These are phyloP conservation scores for Dryococelus australis DNA, from an alignment of 2,888 invertebrate species.

Conservation along the genomic window DNA sequence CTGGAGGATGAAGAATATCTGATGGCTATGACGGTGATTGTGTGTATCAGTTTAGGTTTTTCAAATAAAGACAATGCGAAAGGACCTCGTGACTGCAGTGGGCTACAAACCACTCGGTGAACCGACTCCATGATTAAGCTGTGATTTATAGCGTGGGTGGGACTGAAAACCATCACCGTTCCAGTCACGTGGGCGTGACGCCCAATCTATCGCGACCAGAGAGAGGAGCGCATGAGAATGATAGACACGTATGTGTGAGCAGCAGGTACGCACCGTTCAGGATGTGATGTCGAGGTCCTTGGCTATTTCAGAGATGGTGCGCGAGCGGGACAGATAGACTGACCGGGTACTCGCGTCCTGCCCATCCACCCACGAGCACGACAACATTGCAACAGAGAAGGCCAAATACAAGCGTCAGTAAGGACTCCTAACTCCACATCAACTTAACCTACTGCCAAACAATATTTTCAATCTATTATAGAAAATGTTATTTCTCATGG, in stretches of 20 bases:
- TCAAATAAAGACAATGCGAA: neutral
- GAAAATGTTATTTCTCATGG: too few species aligned
- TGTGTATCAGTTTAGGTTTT: too few species aligned
- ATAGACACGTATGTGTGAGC: neutral
- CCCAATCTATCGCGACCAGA: too few species aligned
- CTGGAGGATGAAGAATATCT: too few species aligned
- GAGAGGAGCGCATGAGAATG: too few species aligned
- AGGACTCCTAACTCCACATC: neutral
- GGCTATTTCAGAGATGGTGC: slow-evolving; percentile 41
- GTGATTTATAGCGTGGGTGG: too few species aligned
- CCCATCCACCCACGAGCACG: slow-evolving; percentile 19
- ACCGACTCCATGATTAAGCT: neutral
- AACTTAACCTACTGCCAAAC: neutral
- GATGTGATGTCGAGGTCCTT: slow-evolving; percentile 39
- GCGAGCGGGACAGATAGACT: slow-evolving; percentile 33
- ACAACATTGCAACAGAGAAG: slow-evolving; percentile 35
- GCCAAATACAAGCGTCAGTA: neutral
- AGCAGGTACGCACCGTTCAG: slow-evolving; percentile 34
- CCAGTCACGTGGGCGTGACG: too few species aligned
- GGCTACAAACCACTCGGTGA: neutral
- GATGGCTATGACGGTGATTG: too few species aligned
- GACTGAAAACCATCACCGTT: too few species aligned
- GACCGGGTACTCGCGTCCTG: slow-evolving; percentile 36
- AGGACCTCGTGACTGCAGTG: neutral
- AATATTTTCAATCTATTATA: too few species aligned